Evolutionary conservation across 2,888 invertebrate genomes (phyloP).

Genomic region (Oscheius sp.): DNA sequence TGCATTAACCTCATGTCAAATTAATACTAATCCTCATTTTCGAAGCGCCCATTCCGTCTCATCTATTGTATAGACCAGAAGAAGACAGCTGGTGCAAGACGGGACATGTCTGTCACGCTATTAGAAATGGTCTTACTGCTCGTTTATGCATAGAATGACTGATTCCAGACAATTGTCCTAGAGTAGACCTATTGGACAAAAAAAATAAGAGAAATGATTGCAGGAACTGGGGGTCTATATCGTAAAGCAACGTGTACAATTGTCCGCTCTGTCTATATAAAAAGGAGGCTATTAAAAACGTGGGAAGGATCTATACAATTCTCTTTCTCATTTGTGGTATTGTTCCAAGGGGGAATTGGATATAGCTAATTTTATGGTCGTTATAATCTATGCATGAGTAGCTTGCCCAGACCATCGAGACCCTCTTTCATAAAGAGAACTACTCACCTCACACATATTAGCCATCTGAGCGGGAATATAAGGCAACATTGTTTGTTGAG

Average conservation of each 20-base stretch:
- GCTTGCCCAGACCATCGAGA: background rate
- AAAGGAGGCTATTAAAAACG: no score
- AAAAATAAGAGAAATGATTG: no score
- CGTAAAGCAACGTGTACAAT: no score
- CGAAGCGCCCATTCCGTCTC: background rate
- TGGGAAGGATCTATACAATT: no score
- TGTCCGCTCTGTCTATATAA: no score
- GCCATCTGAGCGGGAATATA: background rate
- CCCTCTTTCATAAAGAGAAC: background rate
- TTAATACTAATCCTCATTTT: no score
- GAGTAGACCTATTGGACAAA: no score
- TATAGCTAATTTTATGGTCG: constrained; percentile 2
- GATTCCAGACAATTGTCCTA: no score
- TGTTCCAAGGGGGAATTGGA: no score
- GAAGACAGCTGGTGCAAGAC: constrained; percentile 4
- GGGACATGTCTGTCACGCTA: constrained; percentile 9
- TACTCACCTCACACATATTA: constrained; percentile 19
- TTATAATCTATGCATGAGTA: constrained; percentile 20
- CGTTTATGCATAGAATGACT: constrained; percentile 15
- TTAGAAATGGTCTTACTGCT: constrained; percentile 17
- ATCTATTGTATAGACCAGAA: background rate
- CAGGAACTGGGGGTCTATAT: no score
- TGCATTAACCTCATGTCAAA: no score
- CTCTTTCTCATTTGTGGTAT: no score
- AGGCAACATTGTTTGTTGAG: constrained; percentile 20